Base-by-base conservation (phyloP, 2,113 vertebrate species). In the Antennarius striatus region DNA sequence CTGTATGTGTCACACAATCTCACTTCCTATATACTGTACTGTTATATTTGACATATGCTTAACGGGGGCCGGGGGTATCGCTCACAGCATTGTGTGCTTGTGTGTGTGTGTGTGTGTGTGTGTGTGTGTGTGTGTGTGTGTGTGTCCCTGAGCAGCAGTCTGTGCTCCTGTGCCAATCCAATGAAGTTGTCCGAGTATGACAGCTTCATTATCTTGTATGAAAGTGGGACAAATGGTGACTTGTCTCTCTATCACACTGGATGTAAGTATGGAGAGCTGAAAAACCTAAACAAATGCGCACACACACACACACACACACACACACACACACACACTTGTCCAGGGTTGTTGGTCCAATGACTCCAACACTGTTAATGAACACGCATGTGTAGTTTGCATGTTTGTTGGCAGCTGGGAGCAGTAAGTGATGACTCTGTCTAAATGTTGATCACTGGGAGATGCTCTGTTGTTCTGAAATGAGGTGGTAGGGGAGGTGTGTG, bases 151-250 rank as follows among this genome's bases (percentile, higher is more conserved):
- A 79, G 77, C 77, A 76, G 81, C 74, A 66, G 84, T 90, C 92
- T 92, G 87, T 81, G 84, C 87, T 92, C 91, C 92, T 85, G 85
- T 91, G 94, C 91, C 94, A 88, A 93, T 96, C 92, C 96, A 98
- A 95, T 98, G 94, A 96, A 98, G 96, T 93, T 96, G 95, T 98
- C 91, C 90, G 54, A 94, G 95, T 96, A 92, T 98, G 97, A 98
- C 97, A 99, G 96, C 94, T 96, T 98, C 96, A 98, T 99, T 99
- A 99, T 98, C 96, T 96, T 95, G 95, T 95, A 95, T 96, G 95
- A 98, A 96, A 96, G 92, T 94, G 94, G 93, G 94, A 98, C 96
- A 98, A 99, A 98, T 97, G 95, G 96, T 97, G 94, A 93, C 95
- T 94, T 96, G 95, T 96, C 94, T 98, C 94, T 96, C 94, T 92